Conservation (phyloP, 2,113 vertebrate genomes). For the Colistium nudipinnis region DNA sequence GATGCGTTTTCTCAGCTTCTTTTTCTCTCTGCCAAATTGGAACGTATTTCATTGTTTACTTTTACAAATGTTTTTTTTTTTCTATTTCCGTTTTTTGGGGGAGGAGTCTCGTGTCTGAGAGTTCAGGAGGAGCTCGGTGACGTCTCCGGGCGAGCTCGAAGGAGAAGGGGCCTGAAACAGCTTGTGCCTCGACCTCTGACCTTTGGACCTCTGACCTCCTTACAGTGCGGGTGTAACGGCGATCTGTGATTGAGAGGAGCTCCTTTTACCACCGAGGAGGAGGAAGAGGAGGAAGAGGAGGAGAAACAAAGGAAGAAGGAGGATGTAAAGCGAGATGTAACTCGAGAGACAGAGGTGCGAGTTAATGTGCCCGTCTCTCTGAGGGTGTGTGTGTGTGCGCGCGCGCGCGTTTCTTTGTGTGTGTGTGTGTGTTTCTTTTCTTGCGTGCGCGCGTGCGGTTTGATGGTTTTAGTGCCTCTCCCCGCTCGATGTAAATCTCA, state of each 20-base stretch:
- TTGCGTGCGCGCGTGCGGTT: slow-evolving; percentile 76
- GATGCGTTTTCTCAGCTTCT: no score
- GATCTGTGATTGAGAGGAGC: background rate
- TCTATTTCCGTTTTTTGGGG: no score
- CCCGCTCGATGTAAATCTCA: slow-evolving; percentile 94
- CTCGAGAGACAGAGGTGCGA: slow-evolving; percentile 76
- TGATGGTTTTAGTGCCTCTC: slow-evolving; percentile 87
- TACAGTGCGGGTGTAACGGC: slow-evolving; percentile 2
- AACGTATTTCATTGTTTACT: no score
- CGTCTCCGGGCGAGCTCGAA: background rate
- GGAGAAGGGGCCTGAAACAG: slow-evolving; percentile 10
- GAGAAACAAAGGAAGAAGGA: slow-evolving; percentile 16
- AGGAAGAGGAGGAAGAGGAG: background rate
- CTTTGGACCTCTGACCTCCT: background rate
- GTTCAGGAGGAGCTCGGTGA: background rate
- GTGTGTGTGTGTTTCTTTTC: slow-evolving; percentile 24
- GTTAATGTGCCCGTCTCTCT: slow-evolving; percentile 80
- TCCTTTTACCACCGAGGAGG: background rate
- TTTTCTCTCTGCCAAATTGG: no score
- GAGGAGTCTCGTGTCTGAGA: background rate
- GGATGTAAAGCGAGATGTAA: slow-evolving; percentile 64
- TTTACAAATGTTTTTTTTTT: no score
- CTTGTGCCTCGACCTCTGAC: slow-evolving; percentile 34
- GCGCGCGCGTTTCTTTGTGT: slow-evolving; percentile 51
- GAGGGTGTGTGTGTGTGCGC: slow-evolving; percentile 60